phyloP scores from a whole-genome alignment of 1,140 invertebrate genomes.

The Drosophila parabipectinata region DNA sequence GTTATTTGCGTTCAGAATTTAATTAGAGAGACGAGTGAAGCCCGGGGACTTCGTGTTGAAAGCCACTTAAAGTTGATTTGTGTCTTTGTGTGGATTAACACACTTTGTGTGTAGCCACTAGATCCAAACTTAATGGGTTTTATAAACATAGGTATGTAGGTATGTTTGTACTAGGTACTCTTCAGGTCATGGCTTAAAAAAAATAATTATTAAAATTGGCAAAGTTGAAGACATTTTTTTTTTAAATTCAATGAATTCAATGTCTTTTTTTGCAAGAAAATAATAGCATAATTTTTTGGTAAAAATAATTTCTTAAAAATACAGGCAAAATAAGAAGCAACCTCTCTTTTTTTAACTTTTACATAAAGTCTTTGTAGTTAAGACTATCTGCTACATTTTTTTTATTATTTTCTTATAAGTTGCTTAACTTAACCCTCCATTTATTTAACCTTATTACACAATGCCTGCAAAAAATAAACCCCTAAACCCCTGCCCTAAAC shows the following conservation, averaged over 20 bases:
- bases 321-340: too few relatives aligned
- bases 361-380: too few relatives aligned
- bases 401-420: not conserved
- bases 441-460: not conserved
- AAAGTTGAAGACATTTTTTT: not conserved
- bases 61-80: conserved; percentile 31
- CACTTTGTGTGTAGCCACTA: conserved; percentile 18
- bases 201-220: too few relatives aligned
- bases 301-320: too few relatives aligned
- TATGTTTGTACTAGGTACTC: too few relatives aligned
- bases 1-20: conserved; percentile 72
- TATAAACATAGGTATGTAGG: not conserved
- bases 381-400: too few relatives aligned
- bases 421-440: not conserved
- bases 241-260: not conserved
- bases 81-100: conserved; percentile 27
- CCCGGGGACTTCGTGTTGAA: conserved; percentile 25
- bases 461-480: not conserved
- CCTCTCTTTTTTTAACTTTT: too few relatives aligned
- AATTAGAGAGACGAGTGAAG: conserved; percentile 42
- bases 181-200: too few relatives aligned
- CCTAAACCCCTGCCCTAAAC: conserved; percentile 5
- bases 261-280: too few relatives aligned
- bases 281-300: too few relatives aligned
- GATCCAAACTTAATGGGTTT: conserved; percentile 21